phyloP scores from a whole-genome alignment of 2,888 invertebrate genomes.

The Schizaphis graminum region DNA sequence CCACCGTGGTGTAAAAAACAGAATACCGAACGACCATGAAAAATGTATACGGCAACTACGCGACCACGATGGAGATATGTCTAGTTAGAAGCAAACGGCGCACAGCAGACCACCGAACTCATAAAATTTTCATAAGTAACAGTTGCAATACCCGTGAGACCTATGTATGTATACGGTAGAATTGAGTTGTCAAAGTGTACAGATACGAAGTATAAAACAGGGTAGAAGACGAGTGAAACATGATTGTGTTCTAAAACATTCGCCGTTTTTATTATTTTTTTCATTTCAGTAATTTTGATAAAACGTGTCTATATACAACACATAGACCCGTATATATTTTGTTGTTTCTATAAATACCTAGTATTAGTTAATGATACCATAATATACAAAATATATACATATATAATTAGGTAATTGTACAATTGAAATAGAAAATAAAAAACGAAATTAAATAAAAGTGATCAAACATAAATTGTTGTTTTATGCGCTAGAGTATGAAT shows the following conservation, averaged over 20 bases:
- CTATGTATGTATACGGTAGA: background rate
- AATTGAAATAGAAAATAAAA: background rate
- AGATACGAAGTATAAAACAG: slow-evolving; percentile 50
- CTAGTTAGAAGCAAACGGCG: background rate
- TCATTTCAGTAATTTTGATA: background rate
- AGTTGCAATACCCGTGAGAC: slow-evolving; percentile 55
- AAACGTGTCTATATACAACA: background rate
- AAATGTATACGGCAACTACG: slow-evolving; percentile 48
- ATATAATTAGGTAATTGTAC: background rate
- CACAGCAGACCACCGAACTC: slow-evolving; percentile 51
- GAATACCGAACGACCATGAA: slow-evolving; percentile 64
- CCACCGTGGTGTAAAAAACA: slow-evolving; percentile 38
- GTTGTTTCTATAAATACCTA: background rate
- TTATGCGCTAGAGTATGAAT: background rate
- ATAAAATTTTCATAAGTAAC: slow-evolving; percentile 59
- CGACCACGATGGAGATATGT: slow-evolving; percentile 39
- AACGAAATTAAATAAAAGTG: background rate
- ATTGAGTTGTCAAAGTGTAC: slow-evolving; percentile 60
- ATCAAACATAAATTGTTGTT: background rate
- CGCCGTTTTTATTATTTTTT: slow-evolving; percentile 19
- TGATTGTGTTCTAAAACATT: slow-evolving; percentile 35
- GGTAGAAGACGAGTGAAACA: slow-evolving; percentile 44
- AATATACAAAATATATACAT: background rate
- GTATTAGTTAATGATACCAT: background rate
- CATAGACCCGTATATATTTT: background rate